Percentiles rank a stretch among this genome's conserved stretches.
Evolutionary conservation across 2,888 invertebrate species (phyloP).

Genomic region (Sabatieria punctata): DNA sequence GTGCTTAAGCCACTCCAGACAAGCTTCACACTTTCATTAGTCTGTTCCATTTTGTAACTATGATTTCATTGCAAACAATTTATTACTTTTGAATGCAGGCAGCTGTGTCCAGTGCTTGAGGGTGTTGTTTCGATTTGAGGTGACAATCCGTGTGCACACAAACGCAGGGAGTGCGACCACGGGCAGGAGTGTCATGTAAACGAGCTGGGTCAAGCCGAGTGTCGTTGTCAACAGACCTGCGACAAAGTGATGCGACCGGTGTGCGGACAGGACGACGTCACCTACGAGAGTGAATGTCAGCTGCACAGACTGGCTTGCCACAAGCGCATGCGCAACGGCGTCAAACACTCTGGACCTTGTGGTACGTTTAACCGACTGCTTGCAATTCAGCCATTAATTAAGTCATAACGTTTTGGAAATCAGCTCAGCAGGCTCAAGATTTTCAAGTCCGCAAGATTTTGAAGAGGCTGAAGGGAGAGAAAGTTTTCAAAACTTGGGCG

Average conservation of each 20-base stretch:
- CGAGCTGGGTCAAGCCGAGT: constrained; percentile 37
- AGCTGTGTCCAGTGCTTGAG: background rate
- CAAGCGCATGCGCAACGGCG: constrained; percentile 32
- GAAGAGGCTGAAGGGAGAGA: too few relatives aligned
- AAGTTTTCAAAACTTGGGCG: too few relatives aligned
- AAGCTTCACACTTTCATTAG: too few relatives aligned
- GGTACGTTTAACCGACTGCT: constrained; percentile 29
- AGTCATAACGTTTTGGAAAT: constrained; percentile 1
- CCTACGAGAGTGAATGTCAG: constrained; percentile 69
- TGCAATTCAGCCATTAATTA: background rate
- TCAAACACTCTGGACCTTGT: constrained; percentile 38
- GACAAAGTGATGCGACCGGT: constrained; percentile 20
- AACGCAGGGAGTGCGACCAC: constrained; percentile 48
- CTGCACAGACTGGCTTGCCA: constrained; percentile 42
- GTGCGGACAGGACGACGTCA: constrained; percentile 49
- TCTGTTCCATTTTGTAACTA: too few relatives aligned
- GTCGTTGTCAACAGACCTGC: constrained; percentile 21
- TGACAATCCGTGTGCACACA: constrained; percentile 29
- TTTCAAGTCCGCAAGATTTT: too few relatives aligned
- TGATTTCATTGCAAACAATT: background rate
- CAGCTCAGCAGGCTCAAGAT: too few relatives aligned
- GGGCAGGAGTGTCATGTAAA: constrained; percentile 53
- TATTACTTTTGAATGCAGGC: background rate
- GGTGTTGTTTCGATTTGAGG: constrained; percentile 32
- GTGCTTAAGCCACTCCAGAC: too few relatives aligned